These are phyloP conservation scores for Sciaenops ocellatus DNA, from an alignment of 2,797 vertebrate species.

Conservation along the genomic window DNA sequence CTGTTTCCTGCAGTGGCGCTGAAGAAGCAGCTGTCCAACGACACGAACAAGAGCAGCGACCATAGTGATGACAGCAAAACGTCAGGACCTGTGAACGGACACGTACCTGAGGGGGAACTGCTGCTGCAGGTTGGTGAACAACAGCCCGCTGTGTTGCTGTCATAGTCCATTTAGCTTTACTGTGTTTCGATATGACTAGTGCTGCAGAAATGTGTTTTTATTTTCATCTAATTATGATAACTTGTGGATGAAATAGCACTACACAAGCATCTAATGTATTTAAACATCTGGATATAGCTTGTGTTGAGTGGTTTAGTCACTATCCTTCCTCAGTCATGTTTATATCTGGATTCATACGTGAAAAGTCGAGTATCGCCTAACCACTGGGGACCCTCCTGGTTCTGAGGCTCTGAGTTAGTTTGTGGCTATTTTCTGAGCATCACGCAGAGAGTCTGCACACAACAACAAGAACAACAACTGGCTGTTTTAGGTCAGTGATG, in stretches of 20 bases:
- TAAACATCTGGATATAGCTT: background rate
- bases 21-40: constrained; percentile 70
- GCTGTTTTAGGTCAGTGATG: constrained; percentile 3
- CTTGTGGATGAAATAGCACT: background rate
- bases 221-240: background rate
- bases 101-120: constrained; percentile 84
- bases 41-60: constrained; percentile 15
- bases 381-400: background rate
- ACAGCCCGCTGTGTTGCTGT: background rate
- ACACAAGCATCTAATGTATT: background rate
- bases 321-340: background rate
- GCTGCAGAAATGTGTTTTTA: background rate
- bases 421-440: background rate
- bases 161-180: background rate
- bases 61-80: constrained; percentile 8
- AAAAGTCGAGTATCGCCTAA: background rate
- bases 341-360: background rate
- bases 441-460: background rate
- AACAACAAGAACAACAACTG: background rate
- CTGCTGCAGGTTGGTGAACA: constrained; percentile 84
- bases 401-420: background rate
- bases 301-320: background rate
- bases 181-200: background rate
- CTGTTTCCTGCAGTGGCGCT: constrained; percentile 77
- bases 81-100: background rate